A percentile compares a stretch with the other conserved stretches of the same genome.
phyloP scores from a whole-genome alignment of 2,113 vertebrate genomes.

The Clarias batrachus region DNA sequence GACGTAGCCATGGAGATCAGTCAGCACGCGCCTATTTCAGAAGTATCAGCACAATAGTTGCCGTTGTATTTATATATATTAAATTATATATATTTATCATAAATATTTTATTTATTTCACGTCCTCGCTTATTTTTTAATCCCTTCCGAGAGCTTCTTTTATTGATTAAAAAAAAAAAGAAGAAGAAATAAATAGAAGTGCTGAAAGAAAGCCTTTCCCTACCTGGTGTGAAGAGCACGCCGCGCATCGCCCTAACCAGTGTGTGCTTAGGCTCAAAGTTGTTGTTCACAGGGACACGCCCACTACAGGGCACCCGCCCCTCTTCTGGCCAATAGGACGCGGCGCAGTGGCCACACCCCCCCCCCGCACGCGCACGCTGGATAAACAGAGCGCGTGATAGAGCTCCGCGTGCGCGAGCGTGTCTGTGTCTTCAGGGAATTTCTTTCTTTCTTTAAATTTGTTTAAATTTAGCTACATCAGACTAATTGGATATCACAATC shows the following conservation, averaged over 20 bases:
- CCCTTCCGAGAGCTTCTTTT: neutral
- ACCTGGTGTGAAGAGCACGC: neutral
- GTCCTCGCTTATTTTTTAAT: neutral
- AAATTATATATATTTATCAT: neutral
- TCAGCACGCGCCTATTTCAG: neutral
- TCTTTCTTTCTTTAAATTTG: no score
- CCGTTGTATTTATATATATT: no score
- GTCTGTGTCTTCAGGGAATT: neutral
- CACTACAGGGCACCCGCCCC: constrained; percentile 55
- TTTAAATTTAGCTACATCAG: neutral
- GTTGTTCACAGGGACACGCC: constrained; percentile 43
- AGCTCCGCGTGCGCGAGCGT: neutral
- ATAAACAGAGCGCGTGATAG: constrained; percentile 39
- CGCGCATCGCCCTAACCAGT: neutral
- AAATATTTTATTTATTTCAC: neutral
- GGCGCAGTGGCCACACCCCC: constrained; percentile 48
- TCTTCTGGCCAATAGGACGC: constrained; percentile 32
- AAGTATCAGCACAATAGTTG: neutral
- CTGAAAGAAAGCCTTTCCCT: neutral
- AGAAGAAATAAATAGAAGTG: neutral
- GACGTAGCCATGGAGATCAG: neutral
- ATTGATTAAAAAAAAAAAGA: no score
- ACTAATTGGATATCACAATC: neutral
- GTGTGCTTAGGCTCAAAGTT: constrained; percentile 13
- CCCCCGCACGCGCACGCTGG: constrained; percentile 38